Evolutionary conservation across 2,113 vertebrate species (phyloP).

Genomic region (Edolisoma coerulescens): DNA sequence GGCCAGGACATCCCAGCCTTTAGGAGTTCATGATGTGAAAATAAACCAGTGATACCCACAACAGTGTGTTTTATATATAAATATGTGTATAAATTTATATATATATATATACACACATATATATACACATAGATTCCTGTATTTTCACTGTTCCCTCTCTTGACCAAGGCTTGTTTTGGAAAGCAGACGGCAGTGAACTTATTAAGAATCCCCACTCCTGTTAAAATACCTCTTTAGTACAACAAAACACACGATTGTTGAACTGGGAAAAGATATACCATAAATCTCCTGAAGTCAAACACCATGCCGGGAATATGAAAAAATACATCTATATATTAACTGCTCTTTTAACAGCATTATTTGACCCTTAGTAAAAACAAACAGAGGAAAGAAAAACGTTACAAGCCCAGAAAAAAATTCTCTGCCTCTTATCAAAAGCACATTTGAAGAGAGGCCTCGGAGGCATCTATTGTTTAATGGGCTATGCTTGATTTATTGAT

Average conservation of each 20-base stretch:
- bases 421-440: slow-evolving; percentile 68
- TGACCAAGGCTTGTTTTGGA: slow-evolving; percentile 27
- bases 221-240: slow-evolving; percentile 52
- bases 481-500: slow-evolving; percentile 57
- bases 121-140: background rate
- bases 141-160: background rate
- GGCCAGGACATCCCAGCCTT: background rate
- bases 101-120: background rate
- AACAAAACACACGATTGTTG: slow-evolving; percentile 56
- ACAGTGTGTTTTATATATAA: background rate
- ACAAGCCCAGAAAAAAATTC: slow-evolving; percentile 23
- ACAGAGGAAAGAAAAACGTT: slow-evolving; percentile 60
- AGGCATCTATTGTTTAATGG: slow-evolving; percentile 61
- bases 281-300: slow-evolving; percentile 65
- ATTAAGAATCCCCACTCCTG: slow-evolving; percentile 50
- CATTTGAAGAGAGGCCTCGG: slow-evolving; percentile 43
- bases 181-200: slow-evolving; percentile 29
- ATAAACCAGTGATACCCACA: background rate
- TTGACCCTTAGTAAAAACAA: slow-evolving; percentile 66
- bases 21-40: background rate
- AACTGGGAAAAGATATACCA: slow-evolving; percentile 63
- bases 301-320: slow-evolving; percentile 51
- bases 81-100: background rate
- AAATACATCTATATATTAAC: slow-evolving; percentile 55
- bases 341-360: slow-evolving; percentile 62